Conservation (phyloP, 2,888 invertebrate genomes). For the Epicampocera succincta region DNA sequence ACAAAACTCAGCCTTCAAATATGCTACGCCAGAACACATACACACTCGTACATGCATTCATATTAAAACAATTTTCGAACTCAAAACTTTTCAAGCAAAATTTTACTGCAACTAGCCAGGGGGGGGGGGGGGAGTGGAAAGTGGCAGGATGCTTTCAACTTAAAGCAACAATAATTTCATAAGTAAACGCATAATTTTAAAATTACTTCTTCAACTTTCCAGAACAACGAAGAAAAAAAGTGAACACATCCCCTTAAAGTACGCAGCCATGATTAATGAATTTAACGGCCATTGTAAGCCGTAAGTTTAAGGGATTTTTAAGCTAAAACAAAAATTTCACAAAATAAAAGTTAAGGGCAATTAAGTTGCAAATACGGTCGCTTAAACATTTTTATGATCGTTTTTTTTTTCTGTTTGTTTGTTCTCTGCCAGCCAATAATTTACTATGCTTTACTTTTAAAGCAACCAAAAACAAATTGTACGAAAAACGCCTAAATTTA, state of each 20-base stretch:
- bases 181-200: constrained; percentile 39
- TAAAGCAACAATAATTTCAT: not conserved
- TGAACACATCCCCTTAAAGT: constrained; percentile 3
- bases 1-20: constrained; percentile 20
- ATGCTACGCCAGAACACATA: not conserved
- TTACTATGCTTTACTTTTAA: not conserved
- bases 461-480: not conserved
- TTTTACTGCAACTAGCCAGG: not conserved
- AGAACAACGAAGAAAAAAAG: too few species aligned
- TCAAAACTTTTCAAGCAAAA: constrained; percentile 22
- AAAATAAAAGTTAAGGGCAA: constrained; percentile 17
- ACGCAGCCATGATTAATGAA: constrained; percentile 67
- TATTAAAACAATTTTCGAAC: not conserved
- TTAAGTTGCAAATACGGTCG: constrained; percentile 29
- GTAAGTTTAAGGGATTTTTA: constrained; percentile 56
- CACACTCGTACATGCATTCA: too few species aligned
- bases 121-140: too few species aligned
- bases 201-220: constrained; percentile 21
- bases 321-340: constrained; percentile 18
- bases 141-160: too few species aligned
- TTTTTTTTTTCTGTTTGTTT: not conserved
- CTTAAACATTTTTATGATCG: constrained; percentile 6
- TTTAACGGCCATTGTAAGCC: constrained; percentile 62
- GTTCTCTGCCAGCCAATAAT: constrained; percentile 8
- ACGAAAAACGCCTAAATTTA: constrained; percentile 21